These are phyloP conservation scores for Aporophyla nigra DNA, from an alignment of 2,888 invertebrate genomes.

Conservation along the genomic window DNA sequence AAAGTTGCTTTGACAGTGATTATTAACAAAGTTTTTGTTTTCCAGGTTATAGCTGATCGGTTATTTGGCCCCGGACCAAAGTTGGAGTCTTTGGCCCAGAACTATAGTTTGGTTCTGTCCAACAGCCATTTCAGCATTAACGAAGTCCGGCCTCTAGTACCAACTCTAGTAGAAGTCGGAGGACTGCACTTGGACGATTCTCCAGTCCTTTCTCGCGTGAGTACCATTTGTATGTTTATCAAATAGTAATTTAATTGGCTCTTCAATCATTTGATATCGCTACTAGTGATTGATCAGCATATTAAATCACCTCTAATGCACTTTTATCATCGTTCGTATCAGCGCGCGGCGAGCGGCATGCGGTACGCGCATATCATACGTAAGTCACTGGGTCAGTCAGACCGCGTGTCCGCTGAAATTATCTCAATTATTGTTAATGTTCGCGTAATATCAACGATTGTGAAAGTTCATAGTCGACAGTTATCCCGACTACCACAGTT, in stretches of 20 bases:
- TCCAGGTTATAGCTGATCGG: slow-evolving; percentile 85
- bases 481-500: slow-evolving; percentile 18
- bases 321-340: slow-evolving; percentile 45
- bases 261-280: slow-evolving; percentile 23
- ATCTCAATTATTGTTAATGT: slow-evolving; percentile 52
- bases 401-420: slow-evolving; percentile 57
- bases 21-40: slow-evolving; percentile 44
- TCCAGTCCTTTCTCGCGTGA: slow-evolving; percentile 85
- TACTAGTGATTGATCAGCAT: slow-evolving; percentile 25
- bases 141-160: slow-evolving; percentile 89
- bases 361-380: slow-evolving; percentile 59
- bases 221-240: slow-evolving; percentile 35
- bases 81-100: slow-evolving; percentile 84
- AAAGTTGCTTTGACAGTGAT: not conserved
- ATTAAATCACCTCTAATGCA: slow-evolving; percentile 48
- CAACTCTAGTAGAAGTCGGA: slow-evolving; percentile 90
- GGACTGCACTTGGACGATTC: slow-evolving; percentile 89
- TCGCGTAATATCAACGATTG: slow-evolving; percentile 21
- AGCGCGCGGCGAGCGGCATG: slow-evolving; percentile 31
- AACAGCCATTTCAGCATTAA: slow-evolving; percentile 91
- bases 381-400: slow-evolving; percentile 73
- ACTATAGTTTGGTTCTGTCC: slow-evolving; percentile 89
- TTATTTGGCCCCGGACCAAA: slow-evolving; percentile 88
- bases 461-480: slow-evolving; percentile 16
- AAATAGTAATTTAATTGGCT: slow-evolving; percentile 14